These are phyloP conservation scores for Puffinus mauretanicus DNA, from an alignment of 2,113 vertebrate species.

Conservation along the genomic window DNA sequence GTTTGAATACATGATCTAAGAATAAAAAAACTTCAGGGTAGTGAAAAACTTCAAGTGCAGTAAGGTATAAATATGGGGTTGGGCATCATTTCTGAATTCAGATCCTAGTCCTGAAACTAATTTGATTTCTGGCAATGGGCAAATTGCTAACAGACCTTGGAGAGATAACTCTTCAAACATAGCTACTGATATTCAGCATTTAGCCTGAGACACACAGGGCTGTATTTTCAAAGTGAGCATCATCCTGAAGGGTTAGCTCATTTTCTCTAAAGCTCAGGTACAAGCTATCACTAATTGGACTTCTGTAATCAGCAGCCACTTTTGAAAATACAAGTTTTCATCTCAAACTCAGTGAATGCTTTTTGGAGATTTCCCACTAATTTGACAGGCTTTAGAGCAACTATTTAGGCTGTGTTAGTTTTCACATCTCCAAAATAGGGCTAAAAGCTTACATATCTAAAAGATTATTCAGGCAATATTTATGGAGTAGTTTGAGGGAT, in stretches of 20 bases:
- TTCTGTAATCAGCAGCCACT: not conserved
- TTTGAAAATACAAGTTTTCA: not conserved
- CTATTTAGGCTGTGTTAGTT: not conserved
- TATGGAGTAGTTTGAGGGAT: not conserved
- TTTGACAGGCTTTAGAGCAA: not conserved
- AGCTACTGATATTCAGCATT: not conserved
- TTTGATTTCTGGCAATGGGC: not conserved
- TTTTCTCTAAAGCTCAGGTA: not conserved
- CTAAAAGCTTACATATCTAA: not conserved
- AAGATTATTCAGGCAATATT: not conserved
- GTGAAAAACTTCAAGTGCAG: not conserved
- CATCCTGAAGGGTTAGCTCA: not conserved
- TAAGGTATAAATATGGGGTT: not conserved
- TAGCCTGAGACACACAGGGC: not conserved
- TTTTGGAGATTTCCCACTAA: not conserved
- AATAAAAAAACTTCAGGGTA: not conserved
- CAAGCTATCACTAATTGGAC: not conserved
- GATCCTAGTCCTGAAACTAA: not conserved
- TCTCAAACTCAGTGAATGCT: not conserved
- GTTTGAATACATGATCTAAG: not conserved
- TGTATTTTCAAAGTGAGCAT: not conserved
- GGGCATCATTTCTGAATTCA: not conserved
- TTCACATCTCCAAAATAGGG: not conserved
- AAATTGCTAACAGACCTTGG: not conserved
- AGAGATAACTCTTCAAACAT: not conserved